A percentile compares a stretch with the other conserved stretches of the same genome.
Evolutionary conservation across 2,113 vertebrate genomes (phyloP).

Genomic region (Brienomyrus brachyistius): DNA sequence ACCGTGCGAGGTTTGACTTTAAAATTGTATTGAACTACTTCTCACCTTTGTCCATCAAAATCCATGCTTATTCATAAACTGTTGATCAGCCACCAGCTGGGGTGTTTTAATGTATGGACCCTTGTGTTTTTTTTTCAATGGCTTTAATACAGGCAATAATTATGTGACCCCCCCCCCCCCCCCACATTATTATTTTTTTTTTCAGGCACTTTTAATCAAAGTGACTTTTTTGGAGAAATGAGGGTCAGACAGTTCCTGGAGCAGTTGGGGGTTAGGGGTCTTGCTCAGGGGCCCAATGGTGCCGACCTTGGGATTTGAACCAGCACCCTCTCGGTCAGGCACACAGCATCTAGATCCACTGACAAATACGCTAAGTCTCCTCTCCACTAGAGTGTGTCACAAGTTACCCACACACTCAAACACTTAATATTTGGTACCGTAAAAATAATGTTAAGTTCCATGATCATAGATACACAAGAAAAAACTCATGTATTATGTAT

Average conservation of each 20-base stretch:
- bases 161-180: conserved; percentile 42
- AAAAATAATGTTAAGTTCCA: conserved; percentile 31
- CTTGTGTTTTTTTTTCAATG: conserved; percentile 65
- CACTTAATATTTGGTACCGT: conserved; percentile 23
- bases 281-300: background rate
- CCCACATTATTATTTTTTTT: background rate
- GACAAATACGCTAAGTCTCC: background rate
- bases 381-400: background rate
- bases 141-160: conserved; percentile 59
- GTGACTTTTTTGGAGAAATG: background rate
- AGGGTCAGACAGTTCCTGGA: background rate
- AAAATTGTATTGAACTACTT: conserved; percentile 71
- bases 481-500: background rate
- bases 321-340: background rate
- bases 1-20: conserved; percentile 59
- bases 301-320: background rate
- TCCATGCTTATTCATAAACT: conserved; percentile 63
- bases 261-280: background rate
- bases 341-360: background rate
- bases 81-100: conserved; percentile 57
- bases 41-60: conserved; percentile 73
- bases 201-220: background rate
- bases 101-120: conserved; percentile 69
- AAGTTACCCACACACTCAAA: background rate
- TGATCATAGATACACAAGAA: background rate